These are phyloP conservation scores for Bombus pyrosoma DNA, from an alignment of 1,140 invertebrate genomes.

Conservation along the genomic window DNA sequence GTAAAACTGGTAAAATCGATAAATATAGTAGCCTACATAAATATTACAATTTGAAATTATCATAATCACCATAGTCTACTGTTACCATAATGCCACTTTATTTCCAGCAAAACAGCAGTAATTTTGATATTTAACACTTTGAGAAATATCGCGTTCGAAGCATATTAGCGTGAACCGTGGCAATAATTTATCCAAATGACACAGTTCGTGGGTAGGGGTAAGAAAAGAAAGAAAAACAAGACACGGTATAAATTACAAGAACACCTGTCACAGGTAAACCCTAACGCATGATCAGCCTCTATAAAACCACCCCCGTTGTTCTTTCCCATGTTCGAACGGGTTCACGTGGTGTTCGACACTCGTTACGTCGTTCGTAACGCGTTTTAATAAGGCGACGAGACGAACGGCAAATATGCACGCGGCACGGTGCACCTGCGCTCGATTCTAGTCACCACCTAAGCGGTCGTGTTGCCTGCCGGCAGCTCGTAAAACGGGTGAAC, in stretches of 20 bases:
- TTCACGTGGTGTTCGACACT: constrained; percentile 18
- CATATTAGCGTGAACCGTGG: not conserved
- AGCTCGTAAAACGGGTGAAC: constrained; percentile 69
- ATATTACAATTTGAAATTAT: not conserved
- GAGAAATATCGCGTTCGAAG: not conserved
- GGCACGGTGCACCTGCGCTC: constrained; percentile 57
- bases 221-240: not conserved
- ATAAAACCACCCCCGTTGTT: not conserved
- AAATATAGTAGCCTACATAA: no score
- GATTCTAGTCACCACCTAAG: constrained; percentile 49
- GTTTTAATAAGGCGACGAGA: constrained; percentile 58
- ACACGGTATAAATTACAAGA: not conserved
- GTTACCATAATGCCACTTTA: not conserved
- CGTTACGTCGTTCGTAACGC: constrained; percentile 29
- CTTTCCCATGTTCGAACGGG: not conserved
- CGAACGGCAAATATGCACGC: constrained; percentile 55
- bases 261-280: not conserved
- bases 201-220: not conserved
- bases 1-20: no score
- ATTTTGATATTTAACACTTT: not conserved
- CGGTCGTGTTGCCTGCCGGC: constrained; percentile 60
- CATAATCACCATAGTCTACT: not conserved
- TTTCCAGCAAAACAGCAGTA: not conserved
- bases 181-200: not conserved
- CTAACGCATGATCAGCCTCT: not conserved